Base-by-base conservation (phyloP, 2,797 vertebrate genomes). In the Naso thynnoides region DNA sequence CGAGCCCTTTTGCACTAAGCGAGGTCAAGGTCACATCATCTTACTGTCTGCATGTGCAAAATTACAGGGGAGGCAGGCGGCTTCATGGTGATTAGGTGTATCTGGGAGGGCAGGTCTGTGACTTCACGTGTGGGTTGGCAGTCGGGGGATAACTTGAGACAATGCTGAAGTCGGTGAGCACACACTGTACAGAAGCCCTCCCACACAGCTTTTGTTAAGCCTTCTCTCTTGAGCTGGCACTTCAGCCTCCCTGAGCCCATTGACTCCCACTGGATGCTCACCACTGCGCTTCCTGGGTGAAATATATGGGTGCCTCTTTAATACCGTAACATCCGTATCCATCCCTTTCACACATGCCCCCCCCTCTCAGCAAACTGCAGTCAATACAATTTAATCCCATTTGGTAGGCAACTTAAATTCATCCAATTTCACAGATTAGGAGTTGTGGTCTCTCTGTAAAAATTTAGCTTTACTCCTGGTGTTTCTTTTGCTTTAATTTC, bases 381-480 rank as follows among this genome's bases (percentile, higher is more conserved):
- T 88, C 86, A 81, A 88, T 91, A 88, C 89, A 86, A 84, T 93
- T 93, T 93, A 93, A 94, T 93, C 92, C 88, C 88, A 92, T 93
- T 94, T 92, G 79, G 88, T 83, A 74, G 78, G 83, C 83, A 91
- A 93, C 61, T 90, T 90, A 92, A 91, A 91, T 90, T 88, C 84
- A 94, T 94, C 92, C 92, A 92, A 91, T 94, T 93, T 94, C 91
- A 94, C 91, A 93, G 89, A 93, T 92, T 93, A 92, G 61, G 74
- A 88, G 84, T 83, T 80, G 86, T 86, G 83, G 85, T 90, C 44
- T 74, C 53, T 47, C 59, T 64, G 77, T 70, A 76, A 83, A 57
- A 89, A 81, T 73, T 19, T 74, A 47, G 49, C 64, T 77, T n/a
- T 61, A 81, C 74, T 81, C 44, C 78, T 76, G 21, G 58, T 80